Base-by-base conservation (phyloP, 2,113 vertebrate species). In the Otis tarda region DNA sequence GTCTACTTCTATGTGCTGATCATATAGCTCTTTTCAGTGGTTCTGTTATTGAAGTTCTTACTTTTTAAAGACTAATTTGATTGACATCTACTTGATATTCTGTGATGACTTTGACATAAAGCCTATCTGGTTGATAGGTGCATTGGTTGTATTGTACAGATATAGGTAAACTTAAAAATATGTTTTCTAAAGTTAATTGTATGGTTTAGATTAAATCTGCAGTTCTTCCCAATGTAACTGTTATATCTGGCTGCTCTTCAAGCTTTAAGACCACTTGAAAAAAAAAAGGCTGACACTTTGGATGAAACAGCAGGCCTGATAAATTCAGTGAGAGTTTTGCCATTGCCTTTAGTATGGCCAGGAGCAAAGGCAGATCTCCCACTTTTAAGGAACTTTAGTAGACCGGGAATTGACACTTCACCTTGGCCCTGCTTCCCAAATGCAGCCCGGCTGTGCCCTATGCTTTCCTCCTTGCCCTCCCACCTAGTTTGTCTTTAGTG, bases 171-270 rank as follows among this genome's bases (percentile, higher is more conserved):
- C 76, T 78, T 4, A 84, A 92, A 90, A 91, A 91, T 68, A 57
- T 68, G 23, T 95, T 85, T 96, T 95, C 73, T 87, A 37, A 84
- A 93, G 77, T 41, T 90, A 87, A 92, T 84, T 93, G 57, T 84
- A 80, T 61, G 45, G 53, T 78, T 93, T 93, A 79, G 90, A 82
- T 78, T 89, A 57, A 93, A 95, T 76, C 86, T 87, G 61, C 45
- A 35, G 65, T 84, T 92, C 53, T 16, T 92, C 81, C 67, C 45
- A 65, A 69, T 1, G 6, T 73, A 92, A 63, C 73, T 69, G 11
- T 57, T 89, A 8, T 37, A 81, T 57, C 65, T 87, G 67, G 77
- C 86, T 94, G 65, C 69, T 92, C 45, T 82, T 93, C 70, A 67
- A 50, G 49, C 61, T 89, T 89, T 82, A 91, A 85, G 86, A 89